Base-by-base conservation (phyloP, 2,113 vertebrate species). In the Cyphomyrus plagiostoma region DNA sequence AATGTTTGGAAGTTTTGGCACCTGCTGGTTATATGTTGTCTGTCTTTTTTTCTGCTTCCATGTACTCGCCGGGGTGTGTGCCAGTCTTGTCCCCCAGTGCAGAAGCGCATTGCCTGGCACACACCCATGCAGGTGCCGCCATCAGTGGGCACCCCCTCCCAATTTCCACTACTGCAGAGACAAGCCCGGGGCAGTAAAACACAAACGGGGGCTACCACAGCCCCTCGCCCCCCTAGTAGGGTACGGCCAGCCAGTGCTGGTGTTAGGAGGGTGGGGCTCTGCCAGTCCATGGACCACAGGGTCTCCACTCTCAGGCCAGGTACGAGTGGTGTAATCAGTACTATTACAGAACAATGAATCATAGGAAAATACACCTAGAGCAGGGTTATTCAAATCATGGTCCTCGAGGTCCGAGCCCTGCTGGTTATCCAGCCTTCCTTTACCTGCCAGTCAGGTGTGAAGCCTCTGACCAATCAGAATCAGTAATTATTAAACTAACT, bases 51-150 rank as follows among this genome's bases (percentile, higher is more conserved):
- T 48, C 7, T 86, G 53, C 13, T 23, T 49, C 13, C 39, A 62
- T 87, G 39, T 89, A 46, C 49, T 4, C 39, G 49, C n/a, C 1
- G 48, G 49, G 84, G 88, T 88, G 62, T 74, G 23, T 52, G 0
- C 0, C 90, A 96, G 95, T 92, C 93, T 35, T 91, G 4, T 46
- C 92, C 92, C 0, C 91, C 94, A 0, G 10, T 58, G 89, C 91
- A 39, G 7, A 87, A 58, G 1, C 90, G 90, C 7, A 45, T 48
- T 0, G 91, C 93, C 0, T 94, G 94, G 93, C 66, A 92, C 0
- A 23, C 90, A 85, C 92, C 89, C 23, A 86, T 92, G 30, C 95
- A 94, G 89, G 92, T 94, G 23, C 42, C 89, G 86, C 66, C 89
- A 17, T 2, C 62, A 17, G 6, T 1, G 0, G 0, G 66, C 17